Conservation (phyloP, 2,888 invertebrate species). For the Odontothrips loti region DNA sequence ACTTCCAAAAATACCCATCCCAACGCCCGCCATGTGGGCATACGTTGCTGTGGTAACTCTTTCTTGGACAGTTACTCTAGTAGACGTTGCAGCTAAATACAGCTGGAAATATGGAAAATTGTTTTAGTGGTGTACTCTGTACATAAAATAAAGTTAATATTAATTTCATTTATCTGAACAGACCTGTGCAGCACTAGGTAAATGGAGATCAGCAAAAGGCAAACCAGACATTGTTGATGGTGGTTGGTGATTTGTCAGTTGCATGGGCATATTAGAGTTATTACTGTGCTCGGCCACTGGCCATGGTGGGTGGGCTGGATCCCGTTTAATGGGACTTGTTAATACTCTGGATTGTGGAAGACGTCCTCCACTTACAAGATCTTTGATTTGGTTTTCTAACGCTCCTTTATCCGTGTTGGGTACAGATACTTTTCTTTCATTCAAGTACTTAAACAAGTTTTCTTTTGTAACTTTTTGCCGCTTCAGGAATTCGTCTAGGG, state of each 20-base stretch:
- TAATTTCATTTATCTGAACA: neutral
- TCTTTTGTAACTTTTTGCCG: constrained; percentile 1
- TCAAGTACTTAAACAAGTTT: constrained; percentile 4
- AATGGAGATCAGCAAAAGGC: neutral
- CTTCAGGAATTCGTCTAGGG: neutral
- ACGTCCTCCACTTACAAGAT: neutral
- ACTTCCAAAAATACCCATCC: neutral
- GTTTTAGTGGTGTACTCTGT: neutral
- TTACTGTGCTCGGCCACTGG: neutral
- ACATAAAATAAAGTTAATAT: neutral
- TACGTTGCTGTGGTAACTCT: neutral
- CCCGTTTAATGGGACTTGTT: neutral
- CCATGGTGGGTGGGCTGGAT: neutral
- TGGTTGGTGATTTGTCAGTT: neutral
- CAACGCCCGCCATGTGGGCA: neutral
- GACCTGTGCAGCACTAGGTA: constrained; percentile 7
- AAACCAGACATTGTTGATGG: neutral
- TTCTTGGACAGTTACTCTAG: neutral
- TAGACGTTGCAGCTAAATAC: neutral
- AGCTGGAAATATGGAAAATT: neutral
- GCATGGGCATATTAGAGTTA: neutral
- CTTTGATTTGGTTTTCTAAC: neutral
- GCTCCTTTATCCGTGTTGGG: constrained; percentile 3
- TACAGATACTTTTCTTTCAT: neutral
- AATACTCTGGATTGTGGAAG: neutral